Evolutionary conservation across 2,797 vertebrate genomes (phyloP).

Genomic region (Gobionotothen gibberifrons): DNA sequence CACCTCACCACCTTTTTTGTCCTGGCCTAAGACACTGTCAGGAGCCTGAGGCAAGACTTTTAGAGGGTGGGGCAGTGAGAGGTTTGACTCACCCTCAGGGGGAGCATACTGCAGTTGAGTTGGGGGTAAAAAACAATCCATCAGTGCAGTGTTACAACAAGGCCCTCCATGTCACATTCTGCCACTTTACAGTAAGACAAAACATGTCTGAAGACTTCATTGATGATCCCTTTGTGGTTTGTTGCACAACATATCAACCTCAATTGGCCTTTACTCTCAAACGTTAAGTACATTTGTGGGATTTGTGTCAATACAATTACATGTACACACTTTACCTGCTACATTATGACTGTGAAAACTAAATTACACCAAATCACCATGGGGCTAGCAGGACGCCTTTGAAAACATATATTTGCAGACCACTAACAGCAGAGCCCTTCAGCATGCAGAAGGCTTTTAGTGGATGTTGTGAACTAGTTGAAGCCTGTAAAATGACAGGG

Average conservation of each 20-base stretch:
- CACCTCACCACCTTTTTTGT: conserved; percentile 39
- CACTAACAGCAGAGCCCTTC: conserved; percentile 30
- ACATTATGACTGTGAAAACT: conserved; percentile 1
- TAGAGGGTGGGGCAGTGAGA: conserved; percentile 32
- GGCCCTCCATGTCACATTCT: conserved; percentile 47
- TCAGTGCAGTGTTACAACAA: conserved; percentile 38
- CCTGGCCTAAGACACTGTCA: conserved; percentile 43
- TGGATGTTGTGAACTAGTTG: conserved; percentile 46
- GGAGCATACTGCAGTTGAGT: conserved; percentile 42
- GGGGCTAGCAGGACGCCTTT: conserved; percentile 11
- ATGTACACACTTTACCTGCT: conserved; percentile 25
- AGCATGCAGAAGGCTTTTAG: conserved; percentile 19
- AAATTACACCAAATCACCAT: conserved; percentile 14
- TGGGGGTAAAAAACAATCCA: conserved; percentile 35
- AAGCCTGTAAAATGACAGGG: conserved; percentile 56
- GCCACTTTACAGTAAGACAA: conserved; percentile 22
- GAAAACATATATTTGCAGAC: conserved; percentile 19
- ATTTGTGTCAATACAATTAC: background rate
- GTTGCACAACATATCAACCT: conserved; percentile 12
- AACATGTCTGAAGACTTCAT: conserved; percentile 7
- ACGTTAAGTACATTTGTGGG: conserved; percentile 1
- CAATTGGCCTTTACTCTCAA: background rate
- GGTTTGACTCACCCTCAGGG: conserved; percentile 55
- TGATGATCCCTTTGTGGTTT: conserved; percentile 10
- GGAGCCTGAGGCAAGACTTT: conserved; percentile 42